A percentile compares a stretch with the other conserved stretches of the same genome.
phyloP scores from a whole-genome alignment of 2,888 invertebrate genomes.

The Pyrrhia umbra region DNA sequence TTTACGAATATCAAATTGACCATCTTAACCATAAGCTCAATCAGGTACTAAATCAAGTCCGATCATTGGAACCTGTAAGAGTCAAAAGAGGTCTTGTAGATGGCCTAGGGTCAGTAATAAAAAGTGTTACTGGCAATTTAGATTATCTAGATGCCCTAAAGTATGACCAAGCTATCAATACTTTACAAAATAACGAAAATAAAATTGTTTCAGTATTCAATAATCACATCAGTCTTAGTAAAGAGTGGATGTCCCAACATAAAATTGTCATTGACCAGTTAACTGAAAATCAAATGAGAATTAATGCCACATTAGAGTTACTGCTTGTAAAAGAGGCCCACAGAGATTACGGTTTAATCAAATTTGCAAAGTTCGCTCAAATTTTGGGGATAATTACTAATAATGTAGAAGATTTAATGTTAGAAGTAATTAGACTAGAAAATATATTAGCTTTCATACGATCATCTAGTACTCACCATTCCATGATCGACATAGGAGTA shows the following conservation, averaged over 20 bases:
- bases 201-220: background rate
- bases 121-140: background rate
- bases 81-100: slow-evolving; percentile 1
- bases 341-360: background rate
- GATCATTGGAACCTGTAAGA: background rate
- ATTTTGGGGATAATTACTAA: background rate
- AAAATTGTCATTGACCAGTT: background rate
- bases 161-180: background rate
- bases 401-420: background rate
- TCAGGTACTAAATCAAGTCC: slow-evolving; percentile 5
- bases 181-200: background rate
- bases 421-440: background rate
- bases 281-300: background rate
- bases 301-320: background rate
- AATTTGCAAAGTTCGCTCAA: background rate
- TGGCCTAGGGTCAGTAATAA: background rate
- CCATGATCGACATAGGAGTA: background rate
- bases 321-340: no score
- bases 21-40: slow-evolving; percentile 8
- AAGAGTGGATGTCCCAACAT: background rate
- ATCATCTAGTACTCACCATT: background rate
- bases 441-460: background rate
- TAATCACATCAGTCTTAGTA: background rate
- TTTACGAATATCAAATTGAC: background rate
- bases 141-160: background rate